These are phyloP conservation scores for Numenius phaeopus DNA, from an alignment of 2,797 vertebrate genomes.

Conservation along the genomic window DNA sequence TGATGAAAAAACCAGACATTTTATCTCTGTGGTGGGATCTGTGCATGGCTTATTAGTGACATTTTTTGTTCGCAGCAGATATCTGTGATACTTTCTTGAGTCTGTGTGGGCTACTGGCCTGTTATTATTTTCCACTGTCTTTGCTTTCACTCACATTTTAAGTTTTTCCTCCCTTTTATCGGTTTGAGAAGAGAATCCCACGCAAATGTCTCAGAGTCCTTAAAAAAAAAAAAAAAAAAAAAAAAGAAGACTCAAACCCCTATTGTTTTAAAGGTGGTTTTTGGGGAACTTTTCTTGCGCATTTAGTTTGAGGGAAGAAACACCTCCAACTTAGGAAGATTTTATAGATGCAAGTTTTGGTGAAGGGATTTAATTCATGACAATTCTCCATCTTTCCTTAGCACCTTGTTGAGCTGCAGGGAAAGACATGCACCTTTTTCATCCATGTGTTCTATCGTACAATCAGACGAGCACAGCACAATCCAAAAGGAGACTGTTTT, in stretches of 20 bases:
- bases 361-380: not conserved
- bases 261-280: not conserved
- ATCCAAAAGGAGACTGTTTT: not conserved
- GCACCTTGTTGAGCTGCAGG: not conserved
- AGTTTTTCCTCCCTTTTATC: not conserved
- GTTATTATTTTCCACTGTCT: slow-evolving; percentile 41
- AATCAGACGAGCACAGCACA: not conserved
- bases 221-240: not conserved
- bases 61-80: not conserved
- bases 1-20: not conserved
- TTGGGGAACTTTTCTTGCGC: not conserved
- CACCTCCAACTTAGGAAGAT: not conserved
- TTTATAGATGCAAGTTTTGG: rapidly evolving
- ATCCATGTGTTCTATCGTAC: not conserved
- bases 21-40: not conserved
- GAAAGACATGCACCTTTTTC: not conserved
- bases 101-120: slow-evolving; percentile 20
- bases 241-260: not conserved
- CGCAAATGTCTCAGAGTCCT: not conserved
- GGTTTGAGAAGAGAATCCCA: slow-evolving; percentile 10
- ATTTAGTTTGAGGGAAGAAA: not conserved
- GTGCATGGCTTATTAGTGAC: not conserved
- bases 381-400: not conserved
- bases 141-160: not conserved
- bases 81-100: not conserved